phyloP scores from a whole-genome alignment of 2,797 vertebrate species.

The Dryobates pubescens region DNA sequence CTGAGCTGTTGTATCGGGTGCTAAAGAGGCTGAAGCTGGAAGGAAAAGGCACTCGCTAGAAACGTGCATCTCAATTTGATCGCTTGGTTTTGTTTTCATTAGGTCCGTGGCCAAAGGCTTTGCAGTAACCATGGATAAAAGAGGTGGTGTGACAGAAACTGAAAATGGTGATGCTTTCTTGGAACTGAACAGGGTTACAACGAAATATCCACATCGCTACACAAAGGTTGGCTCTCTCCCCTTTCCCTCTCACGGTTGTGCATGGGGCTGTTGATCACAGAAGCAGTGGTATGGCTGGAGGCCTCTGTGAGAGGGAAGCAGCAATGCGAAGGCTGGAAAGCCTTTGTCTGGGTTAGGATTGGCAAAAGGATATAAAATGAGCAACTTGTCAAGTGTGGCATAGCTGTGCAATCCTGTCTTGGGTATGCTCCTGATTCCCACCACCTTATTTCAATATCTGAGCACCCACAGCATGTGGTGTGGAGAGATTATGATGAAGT shows the following conservation, averaged over 20 bases:
- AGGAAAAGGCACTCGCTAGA: fast-evolving
- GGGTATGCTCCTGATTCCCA: neutral
- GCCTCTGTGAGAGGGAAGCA: neutral
- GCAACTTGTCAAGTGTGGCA: neutral
- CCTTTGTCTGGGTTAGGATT: neutral
- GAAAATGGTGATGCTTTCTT: constrained; percentile 82
- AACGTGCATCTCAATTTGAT: fast-evolving
- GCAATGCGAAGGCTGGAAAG: neutral
- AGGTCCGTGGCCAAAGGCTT: constrained; percentile 60
- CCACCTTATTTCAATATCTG: neutral
- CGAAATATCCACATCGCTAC: constrained; percentile 86
- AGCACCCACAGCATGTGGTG: neutral
- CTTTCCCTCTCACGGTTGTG: fast-evolving
- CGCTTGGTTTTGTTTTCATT: neutral
- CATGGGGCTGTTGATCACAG: fast-evolving
- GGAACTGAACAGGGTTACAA: constrained; percentile 70
- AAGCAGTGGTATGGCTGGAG: neutral
- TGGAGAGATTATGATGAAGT: neutral
- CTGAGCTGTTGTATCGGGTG: fast-evolving
- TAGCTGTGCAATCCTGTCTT: neutral
- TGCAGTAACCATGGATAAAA: constrained; percentile 88
- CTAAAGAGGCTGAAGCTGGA: fast-evolving
- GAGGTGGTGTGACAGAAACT: constrained; percentile 78
- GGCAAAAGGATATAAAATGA: neutral
- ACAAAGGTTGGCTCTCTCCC: constrained; percentile 84